These are phyloP conservation scores for Gallinago stenura DNA, from an alignment of 2,797 vertebrate genomes.

Conservation along the genomic window DNA sequence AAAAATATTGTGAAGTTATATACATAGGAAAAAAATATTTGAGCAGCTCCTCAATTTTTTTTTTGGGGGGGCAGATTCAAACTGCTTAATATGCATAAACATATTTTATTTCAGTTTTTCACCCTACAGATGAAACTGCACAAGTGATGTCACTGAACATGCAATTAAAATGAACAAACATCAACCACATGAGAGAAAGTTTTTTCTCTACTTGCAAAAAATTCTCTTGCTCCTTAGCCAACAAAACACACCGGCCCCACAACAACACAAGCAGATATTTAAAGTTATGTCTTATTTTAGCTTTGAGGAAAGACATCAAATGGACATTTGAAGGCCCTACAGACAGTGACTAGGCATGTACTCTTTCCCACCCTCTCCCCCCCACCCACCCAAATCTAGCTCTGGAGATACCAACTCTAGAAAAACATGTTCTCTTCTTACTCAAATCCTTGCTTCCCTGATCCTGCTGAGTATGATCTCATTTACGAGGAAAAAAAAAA, in stretches of 20 bases:
- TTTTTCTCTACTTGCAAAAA: not conserved
- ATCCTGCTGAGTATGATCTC: not conserved
- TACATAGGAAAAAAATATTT: not conserved
- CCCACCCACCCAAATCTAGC: not conserved
- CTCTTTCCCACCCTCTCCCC: not conserved
- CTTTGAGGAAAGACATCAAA: not conserved
- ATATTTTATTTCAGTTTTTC: not conserved
- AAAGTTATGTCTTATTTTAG: not conserved
- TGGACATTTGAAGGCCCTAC: not conserved
- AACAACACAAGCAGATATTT: not conserved
- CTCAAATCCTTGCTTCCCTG: not conserved
- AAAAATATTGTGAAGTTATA: not conserved
- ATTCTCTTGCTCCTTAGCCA: not conserved
- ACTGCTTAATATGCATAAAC: not conserved
- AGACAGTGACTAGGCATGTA: fast-evolving
- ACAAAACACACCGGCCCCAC: not conserved
- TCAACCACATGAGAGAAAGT: not conserved
- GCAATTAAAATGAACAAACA: not conserved
- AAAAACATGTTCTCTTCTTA: not conserved
- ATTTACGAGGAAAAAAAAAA: not conserved
- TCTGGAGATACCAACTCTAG: not conserved
- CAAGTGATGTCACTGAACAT: not conserved
- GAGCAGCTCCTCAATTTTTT: not conserved
- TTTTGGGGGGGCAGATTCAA: not conserved
- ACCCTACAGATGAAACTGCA: not conserved